Conservation (phyloP, 2,113 vertebrate species). For the Tragelaphus scriptus region DNA sequence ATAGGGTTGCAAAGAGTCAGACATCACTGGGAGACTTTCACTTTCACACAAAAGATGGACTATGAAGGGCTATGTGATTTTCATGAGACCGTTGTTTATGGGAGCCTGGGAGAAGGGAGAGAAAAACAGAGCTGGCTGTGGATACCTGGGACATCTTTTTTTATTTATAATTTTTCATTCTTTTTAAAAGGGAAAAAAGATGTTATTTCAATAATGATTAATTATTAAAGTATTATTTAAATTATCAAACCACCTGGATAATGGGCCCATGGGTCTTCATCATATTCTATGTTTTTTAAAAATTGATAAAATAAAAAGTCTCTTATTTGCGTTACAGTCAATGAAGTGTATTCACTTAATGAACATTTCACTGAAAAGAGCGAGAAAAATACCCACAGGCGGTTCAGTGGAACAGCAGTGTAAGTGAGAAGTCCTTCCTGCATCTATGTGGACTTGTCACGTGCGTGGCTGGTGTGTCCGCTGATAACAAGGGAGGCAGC, state of each 20-base stretch:
- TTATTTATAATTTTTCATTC: not conserved
- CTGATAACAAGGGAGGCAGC: not conserved
- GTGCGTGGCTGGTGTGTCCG: rapidly evolving
- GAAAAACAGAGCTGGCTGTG: not conserved
- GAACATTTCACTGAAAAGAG: not conserved
- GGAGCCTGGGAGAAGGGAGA: not conserved
- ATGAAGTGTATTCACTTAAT: not conserved
- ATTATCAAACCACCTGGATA: not conserved
- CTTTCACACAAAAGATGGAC: not conserved
- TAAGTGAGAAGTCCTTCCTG: not conserved
- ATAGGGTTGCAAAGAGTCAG: not conserved
- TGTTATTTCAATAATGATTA: not conserved
- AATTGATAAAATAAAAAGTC: not conserved
- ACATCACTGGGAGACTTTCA: not conserved
- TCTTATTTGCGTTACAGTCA: not conserved
- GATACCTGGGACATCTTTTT: not conserved
- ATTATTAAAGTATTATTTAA: not conserved
- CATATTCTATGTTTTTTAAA: not conserved
- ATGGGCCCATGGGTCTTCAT: not conserved
- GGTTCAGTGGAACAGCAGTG: not conserved
- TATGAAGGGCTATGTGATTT: not conserved
- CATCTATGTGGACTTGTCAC: not conserved
- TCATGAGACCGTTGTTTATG: not conserved
- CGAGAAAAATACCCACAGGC: not conserved
- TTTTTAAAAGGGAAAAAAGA: not conserved